Evolutionary conservation across 2,888 invertebrate species (phyloP), one percentile per base, ranked within the genome.

Genomic region (Noctuana brunneofusca): DNA sequence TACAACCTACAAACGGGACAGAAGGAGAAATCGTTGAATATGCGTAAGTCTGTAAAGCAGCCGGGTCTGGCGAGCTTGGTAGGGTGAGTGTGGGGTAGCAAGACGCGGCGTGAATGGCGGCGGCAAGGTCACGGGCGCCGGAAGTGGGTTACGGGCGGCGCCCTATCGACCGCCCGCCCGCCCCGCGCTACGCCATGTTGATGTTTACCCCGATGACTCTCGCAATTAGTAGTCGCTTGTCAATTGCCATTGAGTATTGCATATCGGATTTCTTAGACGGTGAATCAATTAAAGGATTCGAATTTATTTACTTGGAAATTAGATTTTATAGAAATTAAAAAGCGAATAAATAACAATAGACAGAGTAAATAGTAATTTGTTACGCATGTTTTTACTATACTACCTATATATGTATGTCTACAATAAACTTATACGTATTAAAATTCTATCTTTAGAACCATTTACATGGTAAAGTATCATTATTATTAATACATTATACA

Each of bases 101-200:
- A 86, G 87, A 84, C 81, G 80, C 80, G 80, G 79, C 81, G 87
- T 89, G 89, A 89, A 89, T 90, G 90, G 89, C 85, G 87, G 81
- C 76, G 78, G 82, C 90, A 91, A 91, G 90, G 90, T 91, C 90
- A 91, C 76, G 90, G 90, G 86, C 90, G 87, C 80, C 84, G 89
- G 89, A 90, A 88, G 87, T 91, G 88, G 89, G 90, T 89, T 90
- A 91, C 89, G 89, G 88, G 89, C 86, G 89, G 83, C 85, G 82
- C 80, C 83, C 84, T 87, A 87, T 87, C 87, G 87, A 88, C 87
- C 88, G 83, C 76, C 77, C 41, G 75, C 70, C 66, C 66, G 64
- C 66, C 68, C 70, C 65, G 70, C 65, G 12, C 38, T 58, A 54
- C 56, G n/a, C 56, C 20, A n/a, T 58, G 52, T 52, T 59, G 53